Base-by-base conservation (phyloP, 2,113 vertebrate species). In the Raja brachyura region DNA sequence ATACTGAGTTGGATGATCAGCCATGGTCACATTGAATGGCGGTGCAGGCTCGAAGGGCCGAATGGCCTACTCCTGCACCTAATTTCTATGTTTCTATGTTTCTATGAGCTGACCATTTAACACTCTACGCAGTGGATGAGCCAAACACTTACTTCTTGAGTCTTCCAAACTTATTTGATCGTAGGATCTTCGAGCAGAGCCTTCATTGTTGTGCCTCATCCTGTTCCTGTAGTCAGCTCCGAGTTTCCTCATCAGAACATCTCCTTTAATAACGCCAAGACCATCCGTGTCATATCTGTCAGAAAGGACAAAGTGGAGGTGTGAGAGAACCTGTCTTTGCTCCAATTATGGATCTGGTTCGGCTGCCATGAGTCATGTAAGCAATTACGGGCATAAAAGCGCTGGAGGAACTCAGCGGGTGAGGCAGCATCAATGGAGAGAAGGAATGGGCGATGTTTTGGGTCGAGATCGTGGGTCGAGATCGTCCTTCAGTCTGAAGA, bases 221-320 rank as follows among this genome's bases (percentile, higher is more conserved):
- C 93, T 93, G 20, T 83, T 94, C 5, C 86, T 93, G 79, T 77
- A 76, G 76, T 94, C 93, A 93, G 56, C 75, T 70, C 95, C 94
- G 61, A 95, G 93, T 93, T 94, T 95, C 61, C 94, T 94, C 48
- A 95, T 93, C 22, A 96, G 39, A 5, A 83, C 76, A 6, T 95
- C 94, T 22, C 85, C 77, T 63, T 93, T 96, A 79, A 95, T 93
- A 22, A 94, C 93, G 63, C 94, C 94, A 33, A 94, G 75, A 77
- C 94, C 94, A n/a, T 95, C 94, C 22, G 93, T 63, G 59, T 96
- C 94, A 85, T 95, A 93, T 73, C 95, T 96, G 93, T 88, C n/a
- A 48, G 73, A 66, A 79, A 54, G 5, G 75, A 18, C 39, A 79
- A 13, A 78, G 18, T 4, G 28, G 14, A 70, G 88, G 31, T 20